phyloP scores from a whole-genome alignment of 2,113 vertebrate genomes.

The Manacus vitellinus region DNA sequence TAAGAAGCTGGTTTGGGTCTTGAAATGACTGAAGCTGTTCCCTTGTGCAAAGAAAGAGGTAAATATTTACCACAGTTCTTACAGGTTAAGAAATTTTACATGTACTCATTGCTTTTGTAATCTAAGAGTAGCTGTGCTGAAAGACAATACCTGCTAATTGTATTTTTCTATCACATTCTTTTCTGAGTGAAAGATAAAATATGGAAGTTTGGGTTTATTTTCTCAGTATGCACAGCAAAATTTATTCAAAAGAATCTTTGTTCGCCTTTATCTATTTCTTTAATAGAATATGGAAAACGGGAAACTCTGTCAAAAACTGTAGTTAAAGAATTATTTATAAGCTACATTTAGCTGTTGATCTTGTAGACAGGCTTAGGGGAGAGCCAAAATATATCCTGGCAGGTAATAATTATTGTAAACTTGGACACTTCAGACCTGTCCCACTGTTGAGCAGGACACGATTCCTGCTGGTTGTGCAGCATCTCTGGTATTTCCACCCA shows the following conservation, averaged over 20 bases:
- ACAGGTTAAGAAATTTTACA: not conserved
- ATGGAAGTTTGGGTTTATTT: not conserved
- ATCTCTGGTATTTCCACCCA: not conserved
- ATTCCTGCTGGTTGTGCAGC: not conserved
- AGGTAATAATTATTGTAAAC: conserved; percentile 35
- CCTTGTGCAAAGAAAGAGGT: not conserved
- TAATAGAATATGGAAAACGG: not conserved
- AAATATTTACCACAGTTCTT: conserved; percentile 4
- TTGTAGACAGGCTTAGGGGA: not conserved
- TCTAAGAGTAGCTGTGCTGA: not conserved
- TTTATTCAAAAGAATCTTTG: not conserved
- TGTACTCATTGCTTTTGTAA: not conserved
- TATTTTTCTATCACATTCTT: not conserved
- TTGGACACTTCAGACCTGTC: not conserved
- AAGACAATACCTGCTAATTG: conserved; percentile 29
- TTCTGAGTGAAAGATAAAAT: not conserved
- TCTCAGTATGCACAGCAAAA: not conserved
- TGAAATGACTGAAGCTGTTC: not conserved
- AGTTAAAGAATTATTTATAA: conserved; percentile 14
- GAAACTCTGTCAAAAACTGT: not conserved
- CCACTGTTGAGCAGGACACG: not conserved
- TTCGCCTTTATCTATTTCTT: conserved; percentile 6
- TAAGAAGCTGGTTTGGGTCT: not conserved
- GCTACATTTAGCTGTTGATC: not conserved
- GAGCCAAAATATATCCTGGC: conserved; percentile 1